Conservation (phyloP, 2,888 invertebrate genomes). For the Lithophane leautieri region DNA sequence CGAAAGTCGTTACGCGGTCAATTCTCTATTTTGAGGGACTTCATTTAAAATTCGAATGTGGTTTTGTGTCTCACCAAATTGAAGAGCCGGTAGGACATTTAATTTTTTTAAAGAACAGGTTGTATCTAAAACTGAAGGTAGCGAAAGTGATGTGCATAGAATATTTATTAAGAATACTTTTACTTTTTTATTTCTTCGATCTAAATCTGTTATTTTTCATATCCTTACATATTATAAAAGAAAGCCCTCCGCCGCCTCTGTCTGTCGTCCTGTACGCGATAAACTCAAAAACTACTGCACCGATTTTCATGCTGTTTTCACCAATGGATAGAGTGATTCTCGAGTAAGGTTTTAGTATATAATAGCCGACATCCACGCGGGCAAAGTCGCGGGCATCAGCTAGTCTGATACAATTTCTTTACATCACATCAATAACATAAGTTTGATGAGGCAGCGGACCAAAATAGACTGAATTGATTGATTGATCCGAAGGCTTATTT, state of each 20-base stretch:
- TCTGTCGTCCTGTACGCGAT: too few species aligned
- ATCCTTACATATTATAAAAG: too few species aligned
- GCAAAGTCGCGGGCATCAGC: too few species aligned
- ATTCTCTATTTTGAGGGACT: constrained; percentile 55
- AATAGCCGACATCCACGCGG: too few species aligned
- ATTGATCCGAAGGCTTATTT: constrained; percentile 19
- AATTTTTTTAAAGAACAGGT: constrained; percentile 24
- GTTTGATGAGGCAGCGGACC: constrained; percentile 1
- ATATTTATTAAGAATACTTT: not conserved
- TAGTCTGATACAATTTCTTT: constrained; percentile 15
- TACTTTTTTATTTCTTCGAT: not conserved
- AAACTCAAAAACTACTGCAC: too few species aligned
- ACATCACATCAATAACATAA: constrained; percentile 29
- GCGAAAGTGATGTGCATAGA: constrained; percentile 18
- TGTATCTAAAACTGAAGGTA: constrained; percentile 3
- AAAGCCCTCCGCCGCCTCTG: too few species aligned
- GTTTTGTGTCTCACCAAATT: constrained; percentile 39
- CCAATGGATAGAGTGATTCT: too few species aligned
- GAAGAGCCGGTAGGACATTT: constrained; percentile 21
- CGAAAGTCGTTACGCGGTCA: constrained; percentile 66
- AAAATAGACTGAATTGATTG: constrained; percentile 45
- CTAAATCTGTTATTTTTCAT: not conserved
- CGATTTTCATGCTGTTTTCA: too few species aligned
- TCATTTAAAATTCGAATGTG: constrained; percentile 65
- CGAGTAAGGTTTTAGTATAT: too few species aligned